phyloP scores from a whole-genome alignment of 2,113 vertebrate genomes.

The Spea multiplicata region DNA sequence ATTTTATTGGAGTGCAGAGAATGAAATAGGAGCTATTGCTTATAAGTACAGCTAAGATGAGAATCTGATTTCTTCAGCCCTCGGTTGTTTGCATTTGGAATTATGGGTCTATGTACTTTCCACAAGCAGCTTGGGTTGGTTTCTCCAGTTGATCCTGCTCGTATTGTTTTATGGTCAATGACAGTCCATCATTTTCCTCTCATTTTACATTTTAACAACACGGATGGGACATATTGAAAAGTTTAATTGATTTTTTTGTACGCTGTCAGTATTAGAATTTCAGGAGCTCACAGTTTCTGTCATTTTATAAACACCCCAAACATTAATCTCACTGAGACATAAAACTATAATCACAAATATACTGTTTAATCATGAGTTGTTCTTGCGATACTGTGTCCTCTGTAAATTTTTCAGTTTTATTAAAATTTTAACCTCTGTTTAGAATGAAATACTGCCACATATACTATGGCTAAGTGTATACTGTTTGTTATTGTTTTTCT shows the following conservation, averaged over 20 bases:
- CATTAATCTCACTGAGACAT: neutral
- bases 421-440: too few species aligned
- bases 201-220: constrained; percentile 36
- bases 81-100: constrained; percentile 36
- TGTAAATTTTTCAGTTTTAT: too few species aligned
- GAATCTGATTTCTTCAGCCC: constrained; percentile 36
- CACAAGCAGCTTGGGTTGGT: constrained; percentile 14
- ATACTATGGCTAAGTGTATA: too few species aligned
- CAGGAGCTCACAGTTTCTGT: constrained; percentile 6
- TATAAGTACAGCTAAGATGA: constrained; percentile 33
- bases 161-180: constrained; percentile 44
- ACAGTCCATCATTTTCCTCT: constrained; percentile 26
- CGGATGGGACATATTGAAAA: constrained; percentile 20
- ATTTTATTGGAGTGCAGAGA: constrained; percentile 40
- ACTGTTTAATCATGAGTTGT: neutral
- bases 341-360: neutral
- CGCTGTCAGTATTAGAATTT: constrained; percentile 13
- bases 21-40: constrained; percentile 27
- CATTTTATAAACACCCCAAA: constrained; percentile 18
- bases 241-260: constrained; percentile 26
- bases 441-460: too few species aligned
- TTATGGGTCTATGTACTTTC: constrained; percentile 29
- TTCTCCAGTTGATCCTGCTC: constrained; percentile 34
- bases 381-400: too few species aligned
- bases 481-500: too few species aligned